Conservation (phyloP, 37 sponge, comb jelly and placozoan genomes). For the Halisarca cf. caerulea region DNA sequence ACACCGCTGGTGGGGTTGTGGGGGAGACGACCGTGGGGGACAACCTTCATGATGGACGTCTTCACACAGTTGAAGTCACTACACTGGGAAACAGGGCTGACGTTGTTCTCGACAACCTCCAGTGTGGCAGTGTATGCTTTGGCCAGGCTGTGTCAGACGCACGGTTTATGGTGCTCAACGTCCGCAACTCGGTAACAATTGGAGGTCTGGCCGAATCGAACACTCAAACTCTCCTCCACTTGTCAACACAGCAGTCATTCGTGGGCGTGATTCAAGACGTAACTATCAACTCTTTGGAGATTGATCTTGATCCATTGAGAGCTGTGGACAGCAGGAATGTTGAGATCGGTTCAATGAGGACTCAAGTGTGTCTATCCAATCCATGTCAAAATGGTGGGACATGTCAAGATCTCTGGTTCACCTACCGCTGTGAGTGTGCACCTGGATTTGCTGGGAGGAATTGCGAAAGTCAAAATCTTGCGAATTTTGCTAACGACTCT, state of each 20-base stretch:
- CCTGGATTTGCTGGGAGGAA: conserved; percentile 31
- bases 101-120: neutral
- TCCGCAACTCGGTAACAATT: neutral
- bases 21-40: neutral
- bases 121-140: conserved; percentile 8
- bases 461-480: neutral
- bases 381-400: conserved; percentile 70
- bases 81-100: neutral
- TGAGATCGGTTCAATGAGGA: neutral
- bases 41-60: neutral
- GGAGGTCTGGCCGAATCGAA: neutral
- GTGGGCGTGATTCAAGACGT: neutral
- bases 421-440: conserved; percentile 22
- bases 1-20: neutral
- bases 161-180: neutral
- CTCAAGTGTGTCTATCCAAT: neutral
- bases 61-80: neutral
- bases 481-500: conserved; percentile 8
- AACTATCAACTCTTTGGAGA: neutral
- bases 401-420: conserved; percentile 42
- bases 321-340: conserved; percentile 6
- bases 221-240: neutral
- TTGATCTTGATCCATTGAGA: neutral
- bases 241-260: neutral
- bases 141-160: neutral